Evolutionary conservation across 2,113 vertebrate genomes (phyloP).

Genomic region (Excalfactoria chinensis): DNA sequence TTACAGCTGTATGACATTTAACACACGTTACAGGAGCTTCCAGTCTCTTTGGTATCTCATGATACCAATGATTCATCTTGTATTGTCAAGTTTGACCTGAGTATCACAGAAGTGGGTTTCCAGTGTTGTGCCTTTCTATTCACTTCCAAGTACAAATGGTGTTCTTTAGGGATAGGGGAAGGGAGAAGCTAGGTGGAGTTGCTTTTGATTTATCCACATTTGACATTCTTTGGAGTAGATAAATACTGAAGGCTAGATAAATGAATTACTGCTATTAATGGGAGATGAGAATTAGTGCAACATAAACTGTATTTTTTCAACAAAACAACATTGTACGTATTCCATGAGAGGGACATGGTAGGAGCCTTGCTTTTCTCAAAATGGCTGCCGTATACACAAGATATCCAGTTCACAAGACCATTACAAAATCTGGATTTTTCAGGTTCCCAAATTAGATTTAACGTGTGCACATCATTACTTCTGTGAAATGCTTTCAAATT

Average conservation of each 20-base stretch:
- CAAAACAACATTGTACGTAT: neutral
- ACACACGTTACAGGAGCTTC: neutral
- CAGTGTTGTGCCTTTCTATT: neutral
- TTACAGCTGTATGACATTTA: neutral
- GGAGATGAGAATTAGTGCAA: neutral
- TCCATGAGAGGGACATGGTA: neutral
- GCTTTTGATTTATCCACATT: neutral
- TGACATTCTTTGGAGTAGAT: neutral
- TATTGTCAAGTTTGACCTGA: neutral
- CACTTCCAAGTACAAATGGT: neutral
- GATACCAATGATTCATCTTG: too few species aligned
- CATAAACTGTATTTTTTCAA: neutral
- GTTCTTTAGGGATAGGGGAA: neutral
- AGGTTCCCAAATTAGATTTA: conserved; percentile 18
- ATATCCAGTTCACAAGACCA: neutral
- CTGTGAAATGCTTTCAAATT: conserved; percentile 39
- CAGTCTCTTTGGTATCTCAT: neutral
- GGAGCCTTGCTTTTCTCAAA: neutral
- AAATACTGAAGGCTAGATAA: neutral
- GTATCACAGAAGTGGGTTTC: neutral
- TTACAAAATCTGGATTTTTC: conserved; percentile 18
- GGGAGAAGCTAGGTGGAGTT: neutral
- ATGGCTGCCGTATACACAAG: neutral
- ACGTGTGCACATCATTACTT: neutral
- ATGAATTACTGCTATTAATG: neutral